Evolutionary conservation across 2,888 invertebrate genomes (phyloP), one percentile per base, ranked within the genome.

Genomic region (Odontocolon sp.): DNA sequence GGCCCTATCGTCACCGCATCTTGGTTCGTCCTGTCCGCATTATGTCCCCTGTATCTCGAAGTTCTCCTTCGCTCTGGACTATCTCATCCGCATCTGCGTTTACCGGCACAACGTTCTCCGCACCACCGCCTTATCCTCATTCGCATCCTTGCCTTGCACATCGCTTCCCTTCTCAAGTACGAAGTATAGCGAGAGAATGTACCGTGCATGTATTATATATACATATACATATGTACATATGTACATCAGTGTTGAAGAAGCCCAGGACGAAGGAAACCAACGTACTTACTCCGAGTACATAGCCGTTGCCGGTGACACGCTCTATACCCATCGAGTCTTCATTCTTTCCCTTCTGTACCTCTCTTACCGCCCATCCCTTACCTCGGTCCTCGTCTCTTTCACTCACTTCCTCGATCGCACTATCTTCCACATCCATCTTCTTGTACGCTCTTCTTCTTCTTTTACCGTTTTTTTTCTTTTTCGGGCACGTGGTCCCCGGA

Each of bases 21-120:
- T 77, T 77, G 79, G 76, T 75, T 82, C 82, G 81, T 83, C 81
- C 81, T 81, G 81, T 82, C 80, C 80, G 77, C 80, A 82, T 83
- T 82, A 82, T 81, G 81, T 80, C 81, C 70, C 63, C 52, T 73
- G 72, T 80, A 80, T 80, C 77, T 77, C 75, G 73, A 45, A 73
- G 73, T 80, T 66, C 76, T 75, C 73, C 77, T 80, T 73, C 73
- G 70, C 67, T 75, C 47, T 56, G 56, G 77, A 78, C 80, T 81
- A 81, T 81, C 81, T 81, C 80, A 70, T 80, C 71, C 78, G 77
- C 81, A 81, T 81, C 81, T 81, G 81, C 81, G 79, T 57, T 18
- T 40, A 36, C 63, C 50, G 38, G n/a, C n/a, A n/a, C n/a, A n/a
- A n/a, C n/a, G n/a, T n/a, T n/a, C 63, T 45, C 56, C 36, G 23